Conservation (phyloP, 2,888 invertebrate species). For the Trissonchulus latispiculum region DNA sequence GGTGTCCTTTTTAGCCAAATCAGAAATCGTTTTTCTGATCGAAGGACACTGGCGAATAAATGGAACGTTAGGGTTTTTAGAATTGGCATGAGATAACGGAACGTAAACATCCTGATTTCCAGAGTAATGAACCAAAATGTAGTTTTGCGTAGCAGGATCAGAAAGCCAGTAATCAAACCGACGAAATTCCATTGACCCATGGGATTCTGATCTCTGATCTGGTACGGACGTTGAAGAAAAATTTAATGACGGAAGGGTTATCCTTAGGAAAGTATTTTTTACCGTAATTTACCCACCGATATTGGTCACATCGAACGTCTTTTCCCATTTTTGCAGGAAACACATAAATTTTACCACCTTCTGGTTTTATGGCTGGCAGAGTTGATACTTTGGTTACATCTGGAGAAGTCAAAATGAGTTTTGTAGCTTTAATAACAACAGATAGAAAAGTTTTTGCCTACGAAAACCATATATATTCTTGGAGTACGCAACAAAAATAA, state of each 20-base stretch:
- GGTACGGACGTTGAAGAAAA: neutral
- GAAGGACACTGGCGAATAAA: neutral
- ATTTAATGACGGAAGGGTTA: neutral
- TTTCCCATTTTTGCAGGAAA: neutral
- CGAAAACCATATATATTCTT: too few relatives aligned
- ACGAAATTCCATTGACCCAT: neutral
- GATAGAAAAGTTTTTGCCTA: too few relatives aligned
- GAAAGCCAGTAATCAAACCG: neutral
- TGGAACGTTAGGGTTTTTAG: neutral
- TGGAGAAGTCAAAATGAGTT: too few relatives aligned
- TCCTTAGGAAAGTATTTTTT: neutral
- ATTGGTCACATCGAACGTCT: neutral
- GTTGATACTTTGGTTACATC: too few relatives aligned
- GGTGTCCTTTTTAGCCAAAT: neutral
- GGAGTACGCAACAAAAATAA: too few relatives aligned
- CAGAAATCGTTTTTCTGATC: neutral
- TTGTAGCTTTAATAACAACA: too few relatives aligned
- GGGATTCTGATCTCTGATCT: neutral
- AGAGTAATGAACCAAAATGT: slow-evolving; percentile 1
- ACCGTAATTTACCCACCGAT: neutral
- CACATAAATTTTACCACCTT: neutral
- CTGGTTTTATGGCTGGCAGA: neutral
- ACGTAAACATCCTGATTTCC: neutral
- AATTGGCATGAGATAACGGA: neutral
- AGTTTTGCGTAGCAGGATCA: neutral